A percentile compares a stretch with the other conserved stretches of the same genome.
Evolutionary conservation across 2,113 vertebrate genomes (phyloP).

Genomic region (Formicarius rufipectus): DNA sequence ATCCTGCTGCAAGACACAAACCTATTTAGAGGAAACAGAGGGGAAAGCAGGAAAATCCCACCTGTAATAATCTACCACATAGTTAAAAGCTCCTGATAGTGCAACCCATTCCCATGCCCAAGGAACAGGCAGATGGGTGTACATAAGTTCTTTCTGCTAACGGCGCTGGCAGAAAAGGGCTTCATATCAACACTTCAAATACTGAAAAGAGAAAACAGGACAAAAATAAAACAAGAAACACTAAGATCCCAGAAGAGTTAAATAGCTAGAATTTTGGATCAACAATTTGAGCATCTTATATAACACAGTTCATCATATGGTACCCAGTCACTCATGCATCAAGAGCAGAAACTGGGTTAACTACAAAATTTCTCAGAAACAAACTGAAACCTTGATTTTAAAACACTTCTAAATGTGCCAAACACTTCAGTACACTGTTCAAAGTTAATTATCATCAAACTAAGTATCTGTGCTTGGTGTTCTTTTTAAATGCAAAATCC

Average conservation of each 20-base stretch:
- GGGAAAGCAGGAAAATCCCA: slow-evolving; percentile 13
- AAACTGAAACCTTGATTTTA: slow-evolving; percentile 46
- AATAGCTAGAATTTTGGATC: slow-evolving; percentile 63
- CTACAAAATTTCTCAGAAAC: slow-evolving; percentile 54
- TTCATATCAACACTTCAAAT: slow-evolving; percentile 60
- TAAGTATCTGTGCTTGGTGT: neutral
- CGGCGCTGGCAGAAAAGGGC: slow-evolving; percentile 53
- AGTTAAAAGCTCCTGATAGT: neutral
- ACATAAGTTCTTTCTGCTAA: slow-evolving; percentile 45
- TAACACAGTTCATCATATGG: slow-evolving; percentile 64
- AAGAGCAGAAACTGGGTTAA: slow-evolving; percentile 66
- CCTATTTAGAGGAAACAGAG: neutral
- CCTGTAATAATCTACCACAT: neutral
- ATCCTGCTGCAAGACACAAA: slow-evolving; percentile 13
- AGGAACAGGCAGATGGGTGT: slow-evolving; percentile 55
- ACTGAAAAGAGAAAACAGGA: slow-evolving; percentile 63
- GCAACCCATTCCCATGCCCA: neutral
- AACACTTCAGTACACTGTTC: neutral
- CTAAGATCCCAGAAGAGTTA: slow-evolving; percentile 60
- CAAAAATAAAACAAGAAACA: slow-evolving; percentile 66
- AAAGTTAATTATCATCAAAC: slow-evolving; percentile 22
- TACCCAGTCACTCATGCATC: slow-evolving; percentile 50
- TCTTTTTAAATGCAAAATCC: neutral
- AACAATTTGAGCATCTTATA: slow-evolving; percentile 61
- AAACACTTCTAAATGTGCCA: slow-evolving; percentile 52